These are phyloP conservation scores for Neofelis nebulosa DNA, from an alignment of 2,113 vertebrate genomes.

Conservation along the genomic window DNA sequence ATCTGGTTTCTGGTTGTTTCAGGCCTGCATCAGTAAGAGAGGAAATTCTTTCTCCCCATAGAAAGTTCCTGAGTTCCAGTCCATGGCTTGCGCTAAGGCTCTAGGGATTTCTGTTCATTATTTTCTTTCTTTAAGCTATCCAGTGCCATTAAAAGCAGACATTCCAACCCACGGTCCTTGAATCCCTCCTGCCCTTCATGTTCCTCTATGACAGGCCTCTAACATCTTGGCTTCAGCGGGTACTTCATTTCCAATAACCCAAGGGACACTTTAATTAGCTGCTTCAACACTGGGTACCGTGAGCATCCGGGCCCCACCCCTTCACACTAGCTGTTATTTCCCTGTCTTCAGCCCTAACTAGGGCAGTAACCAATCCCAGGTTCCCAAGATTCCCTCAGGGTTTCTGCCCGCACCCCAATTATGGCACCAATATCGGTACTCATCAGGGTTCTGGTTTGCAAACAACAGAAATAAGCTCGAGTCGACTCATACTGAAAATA, in stretches of 20 bases:
- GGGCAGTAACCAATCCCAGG: neutral
- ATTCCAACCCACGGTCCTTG: neutral
- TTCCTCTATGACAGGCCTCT: neutral
- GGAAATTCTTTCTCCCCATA: neutral
- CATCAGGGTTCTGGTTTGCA: neutral
- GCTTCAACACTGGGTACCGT: neutral
- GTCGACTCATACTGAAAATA: neutral
- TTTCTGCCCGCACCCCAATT: neutral
- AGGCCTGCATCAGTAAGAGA: neutral
- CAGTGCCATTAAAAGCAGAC: neutral
- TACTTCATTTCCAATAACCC: neutral
- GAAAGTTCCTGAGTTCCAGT: neutral
- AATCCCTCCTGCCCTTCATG: neutral
- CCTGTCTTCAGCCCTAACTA: neutral
- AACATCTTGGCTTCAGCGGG: neutral
- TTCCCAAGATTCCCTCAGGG: neutral
- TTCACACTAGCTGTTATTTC: neutral
- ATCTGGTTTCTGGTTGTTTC: neutral
- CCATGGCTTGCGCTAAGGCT: neutral
- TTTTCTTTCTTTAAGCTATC: constrained; percentile 41
- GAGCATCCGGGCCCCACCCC: neutral
- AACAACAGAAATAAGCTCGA: neutral
- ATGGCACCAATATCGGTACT: neutral
- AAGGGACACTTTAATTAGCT: neutral
- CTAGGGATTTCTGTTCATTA: neutral